These are phyloP conservation scores for Eulithis testata DNA, from an alignment of 2,888 invertebrate species.

Conservation along the genomic window DNA sequence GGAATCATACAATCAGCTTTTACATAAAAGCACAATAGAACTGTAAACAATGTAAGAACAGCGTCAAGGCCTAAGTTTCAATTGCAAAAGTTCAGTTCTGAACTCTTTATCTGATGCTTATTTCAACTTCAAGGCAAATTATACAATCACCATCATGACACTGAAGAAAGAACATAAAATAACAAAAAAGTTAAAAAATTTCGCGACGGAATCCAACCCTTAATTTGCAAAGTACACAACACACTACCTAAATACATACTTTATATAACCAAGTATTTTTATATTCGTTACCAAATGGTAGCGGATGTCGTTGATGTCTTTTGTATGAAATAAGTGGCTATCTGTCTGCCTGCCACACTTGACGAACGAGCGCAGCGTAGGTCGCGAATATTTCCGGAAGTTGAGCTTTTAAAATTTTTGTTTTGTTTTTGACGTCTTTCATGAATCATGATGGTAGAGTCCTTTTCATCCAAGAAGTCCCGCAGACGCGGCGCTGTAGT, in stretches of 20 bases:
- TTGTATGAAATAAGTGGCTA: slow-evolving; percentile 42
- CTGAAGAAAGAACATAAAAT: no score
- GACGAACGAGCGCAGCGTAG: background rate
- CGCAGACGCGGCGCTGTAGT: no score
- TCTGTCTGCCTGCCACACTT: slow-evolving; percentile 20
- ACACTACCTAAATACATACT: no score
- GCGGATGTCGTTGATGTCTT: slow-evolving; percentile 55
- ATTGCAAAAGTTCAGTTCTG: background rate
- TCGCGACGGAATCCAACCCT: no score
- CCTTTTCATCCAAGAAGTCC: no score
- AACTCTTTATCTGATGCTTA: no score
- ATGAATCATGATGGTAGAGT: no score
- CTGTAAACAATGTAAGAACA: slow-evolving; percentile 26
- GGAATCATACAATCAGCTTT: slow-evolving; percentile 33
- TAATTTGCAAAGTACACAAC: no score
- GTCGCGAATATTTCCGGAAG: background rate
- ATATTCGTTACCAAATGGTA: slow-evolving; percentile 11
- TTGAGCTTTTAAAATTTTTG: no score
- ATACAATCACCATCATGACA: no score
- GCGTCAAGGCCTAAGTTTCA: slow-evolving; percentile 46
- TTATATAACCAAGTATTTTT: slow-evolving; percentile 11
- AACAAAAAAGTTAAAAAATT: no score
- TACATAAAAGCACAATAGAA: slow-evolving; percentile 12
- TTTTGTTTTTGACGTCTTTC: no score
- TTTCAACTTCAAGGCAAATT: slow-evolving; percentile 1